Conservation (phyloP, 2,113 vertebrate species). For the Triplophysa siluroides region DNA sequence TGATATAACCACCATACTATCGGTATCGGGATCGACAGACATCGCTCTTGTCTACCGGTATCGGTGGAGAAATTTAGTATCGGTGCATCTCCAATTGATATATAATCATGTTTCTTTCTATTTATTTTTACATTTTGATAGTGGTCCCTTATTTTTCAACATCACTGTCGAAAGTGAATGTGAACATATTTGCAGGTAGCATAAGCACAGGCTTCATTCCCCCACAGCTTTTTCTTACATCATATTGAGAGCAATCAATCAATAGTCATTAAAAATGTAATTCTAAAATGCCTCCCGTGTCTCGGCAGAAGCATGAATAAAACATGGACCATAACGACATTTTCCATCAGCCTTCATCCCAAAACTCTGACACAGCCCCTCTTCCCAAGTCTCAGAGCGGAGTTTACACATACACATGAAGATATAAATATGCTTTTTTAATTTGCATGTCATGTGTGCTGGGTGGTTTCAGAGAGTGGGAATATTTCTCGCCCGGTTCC, state of each 20-base stretch:
- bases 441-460: not conserved
- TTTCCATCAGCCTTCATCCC: constrained; percentile 44
- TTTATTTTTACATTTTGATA: too few relatives aligned
- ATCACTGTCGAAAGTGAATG: not conserved
- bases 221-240: not conserved
- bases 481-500: not conserved
- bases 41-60: too few relatives aligned
- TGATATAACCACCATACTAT: too few relatives aligned
- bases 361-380: not conserved
- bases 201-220: not conserved
- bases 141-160: not conserved
- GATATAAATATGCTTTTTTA: not conserved
- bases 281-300: constrained; percentile 36
- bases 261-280: constrained; percentile 51
- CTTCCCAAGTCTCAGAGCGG: constrained; percentile 21
- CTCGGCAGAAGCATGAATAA: constrained; percentile 52
- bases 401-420: constrained; percentile 17
- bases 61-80: too few relatives aligned
- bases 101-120: too few relatives aligned
- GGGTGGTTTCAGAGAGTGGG: not conserved
- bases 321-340: constrained; percentile 45
- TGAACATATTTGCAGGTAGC: not conserved
- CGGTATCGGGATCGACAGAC: too few relatives aligned
- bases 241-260: constrained; percentile 44
- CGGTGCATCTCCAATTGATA: too few relatives aligned